Evolutionary conservation across 1,140 invertebrate genomes (phyloP), one percentile per base, ranked within the genome.

Genomic region (Philaenus spumarius): DNA sequence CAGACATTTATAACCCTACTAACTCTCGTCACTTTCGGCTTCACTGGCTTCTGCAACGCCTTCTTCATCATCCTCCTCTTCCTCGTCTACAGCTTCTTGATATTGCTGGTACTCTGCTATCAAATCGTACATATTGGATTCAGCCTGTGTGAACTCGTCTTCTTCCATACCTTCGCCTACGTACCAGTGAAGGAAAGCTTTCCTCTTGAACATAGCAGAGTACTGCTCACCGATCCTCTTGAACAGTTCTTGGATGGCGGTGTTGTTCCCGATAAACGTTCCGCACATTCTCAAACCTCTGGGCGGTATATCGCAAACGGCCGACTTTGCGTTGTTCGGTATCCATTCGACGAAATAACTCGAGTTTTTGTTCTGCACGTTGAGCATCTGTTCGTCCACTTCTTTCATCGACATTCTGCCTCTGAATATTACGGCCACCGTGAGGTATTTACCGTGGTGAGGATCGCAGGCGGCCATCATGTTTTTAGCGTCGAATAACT

Each of bases 391-490:
- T 67, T 89, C 88, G 68, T 90, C 88, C n/a, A 90, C 87, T 70
- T 95, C 86, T 76, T 94, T 95, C 93, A 96, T 97, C 20, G 92
- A 95, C 93, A 97, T 95, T 48, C 90, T 80, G 23, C 91, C 94
- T 71, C 94, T 81, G 84, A 97, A 97, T 65, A 97, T 89, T 43
- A 92, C 89, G 6, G 94, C 94, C 1, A 95, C 90, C 0, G 95
- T 97, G 11, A 97, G 78, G 73, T 97, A 97, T 56, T 93, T 81
- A 35, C 93, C 93, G 70, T 94, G 92, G 66, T 93, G 80, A 51
- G 93, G 89, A 70, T 95, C 92, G 69, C 93, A 96, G 12, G 93
- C 93, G 19, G 90, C 92, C 93, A 96, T 97, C 93, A 97, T 96
- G 69, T 91, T 90, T 74, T 86, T 87, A 11, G 85, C 84, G 63